Conservation (phyloP, 2,888 invertebrate species). For the Callyntrura sp. region DNA sequence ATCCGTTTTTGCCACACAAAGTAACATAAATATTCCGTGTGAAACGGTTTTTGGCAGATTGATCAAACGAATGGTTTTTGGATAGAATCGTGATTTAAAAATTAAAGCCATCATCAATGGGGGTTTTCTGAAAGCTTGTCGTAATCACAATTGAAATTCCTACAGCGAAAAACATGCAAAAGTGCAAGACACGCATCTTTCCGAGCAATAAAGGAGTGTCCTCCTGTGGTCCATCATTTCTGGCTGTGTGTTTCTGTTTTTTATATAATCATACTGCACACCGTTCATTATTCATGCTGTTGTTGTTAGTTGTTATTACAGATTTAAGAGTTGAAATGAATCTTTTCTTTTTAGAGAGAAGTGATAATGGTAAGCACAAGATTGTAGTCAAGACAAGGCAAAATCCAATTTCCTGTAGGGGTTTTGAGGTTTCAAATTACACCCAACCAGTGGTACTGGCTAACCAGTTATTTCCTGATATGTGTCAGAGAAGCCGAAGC, state of each 20-base stretch:
- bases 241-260: neutral
- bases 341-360: neutral
- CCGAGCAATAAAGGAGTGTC: slow-evolving; percentile 47
- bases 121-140: slow-evolving; percentile 42
- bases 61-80: slow-evolving; percentile 67
- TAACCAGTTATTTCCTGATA: slow-evolving; percentile 42
- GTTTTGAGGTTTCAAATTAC: slow-evolving; percentile 32
- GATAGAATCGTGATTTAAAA: slow-evolving; percentile 72
- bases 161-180: slow-evolving; percentile 31
- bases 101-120: slow-evolving; percentile 66
- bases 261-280: neutral
- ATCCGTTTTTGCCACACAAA: slow-evolving; percentile 31
- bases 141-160: slow-evolving; percentile 20
- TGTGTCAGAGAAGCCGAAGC: slow-evolving; percentile 14
- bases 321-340: neutral
- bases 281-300: slow-evolving; percentile 30
- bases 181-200: slow-evolving; percentile 32
- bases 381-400: neutral
- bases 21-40: slow-evolving; percentile 54
- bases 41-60: slow-evolving; percentile 77
- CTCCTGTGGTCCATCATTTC: slow-evolving; percentile 32
- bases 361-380: slow-evolving; percentile 22
- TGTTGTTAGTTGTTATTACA: neutral
- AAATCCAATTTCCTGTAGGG: slow-evolving; percentile 58
- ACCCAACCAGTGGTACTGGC: neutral